Evolutionary conservation across 2,113 vertebrate species (phyloP).

Genomic region (Siniperca knerii): DNA sequence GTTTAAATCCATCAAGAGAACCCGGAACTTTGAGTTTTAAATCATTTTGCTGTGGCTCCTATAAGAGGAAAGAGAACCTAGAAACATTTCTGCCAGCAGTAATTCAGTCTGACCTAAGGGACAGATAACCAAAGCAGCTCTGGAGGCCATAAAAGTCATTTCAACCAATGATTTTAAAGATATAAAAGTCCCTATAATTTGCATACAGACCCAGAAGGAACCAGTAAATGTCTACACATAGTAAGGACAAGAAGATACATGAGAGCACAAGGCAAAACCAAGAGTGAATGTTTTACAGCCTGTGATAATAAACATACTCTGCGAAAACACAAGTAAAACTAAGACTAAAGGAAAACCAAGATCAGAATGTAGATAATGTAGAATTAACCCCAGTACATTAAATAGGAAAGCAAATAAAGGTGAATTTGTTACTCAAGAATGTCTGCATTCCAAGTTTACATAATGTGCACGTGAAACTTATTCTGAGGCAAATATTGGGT

Average conservation of each 20-base stretch:
- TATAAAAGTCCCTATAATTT: conserved; percentile 50
- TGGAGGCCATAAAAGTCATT: conserved; percentile 49
- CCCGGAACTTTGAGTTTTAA: neutral
- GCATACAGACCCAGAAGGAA: conserved; percentile 40
- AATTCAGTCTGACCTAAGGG: conserved; percentile 28
- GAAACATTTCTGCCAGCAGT: conserved; percentile 39
- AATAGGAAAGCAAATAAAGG: conserved; percentile 29
- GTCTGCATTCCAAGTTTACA: conserved; percentile 3
- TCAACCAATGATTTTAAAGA: conserved; percentile 33
- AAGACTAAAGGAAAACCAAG: conserved; percentile 24
- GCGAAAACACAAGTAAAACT: neutral
- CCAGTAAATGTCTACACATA: conserved; percentile 42
- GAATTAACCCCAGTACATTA: conserved; percentile 30
- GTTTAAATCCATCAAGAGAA: conserved; percentile 1
- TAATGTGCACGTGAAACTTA: neutral
- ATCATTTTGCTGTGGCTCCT: neutral
- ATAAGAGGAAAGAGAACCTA: neutral
- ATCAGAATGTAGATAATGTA: conserved; percentile 45
- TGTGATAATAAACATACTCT: conserved; percentile 50
- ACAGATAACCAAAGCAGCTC: conserved; percentile 49
- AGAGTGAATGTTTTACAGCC: conserved; percentile 41
- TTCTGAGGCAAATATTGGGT: neutral
- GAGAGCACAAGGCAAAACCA: conserved; percentile 19
- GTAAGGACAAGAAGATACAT: conserved; percentile 30
- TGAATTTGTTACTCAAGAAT: conserved; percentile 1